A percentile compares a stretch with the other conserved stretches of the same genome.
Conservation (phyloP, 2,113 vertebrate genomes). For the Cephalophus harveyi region DNA sequence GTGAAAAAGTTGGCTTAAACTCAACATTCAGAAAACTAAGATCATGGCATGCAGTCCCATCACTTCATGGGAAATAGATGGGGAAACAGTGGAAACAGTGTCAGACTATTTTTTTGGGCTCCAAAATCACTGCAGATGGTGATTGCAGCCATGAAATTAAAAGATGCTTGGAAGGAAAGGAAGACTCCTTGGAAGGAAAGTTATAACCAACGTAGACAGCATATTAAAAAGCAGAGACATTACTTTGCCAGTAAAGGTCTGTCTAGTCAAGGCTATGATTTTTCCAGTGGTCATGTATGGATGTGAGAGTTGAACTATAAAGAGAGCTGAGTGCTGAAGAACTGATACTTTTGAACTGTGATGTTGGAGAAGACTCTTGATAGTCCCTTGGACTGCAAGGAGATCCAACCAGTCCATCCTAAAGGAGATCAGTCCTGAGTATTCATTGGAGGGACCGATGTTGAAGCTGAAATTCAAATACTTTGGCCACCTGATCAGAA, state of each 20-base stretch:
- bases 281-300: neutral
- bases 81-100: neutral
- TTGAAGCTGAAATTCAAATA: neutral
- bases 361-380: neutral
- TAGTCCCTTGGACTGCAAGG: neutral
- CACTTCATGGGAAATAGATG: neutral
- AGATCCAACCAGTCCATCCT: neutral
- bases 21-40: neutral
- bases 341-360: neutral
- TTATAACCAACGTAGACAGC: neutral
- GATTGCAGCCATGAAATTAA: neutral
- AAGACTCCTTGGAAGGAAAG: neutral
- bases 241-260: neutral
- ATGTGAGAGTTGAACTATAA: neutral
- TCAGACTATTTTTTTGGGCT: neutral
- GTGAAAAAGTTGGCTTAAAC: neutral
- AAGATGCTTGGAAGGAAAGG: neutral
- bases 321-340: neutral
- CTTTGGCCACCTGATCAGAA: fast-evolving
- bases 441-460: neutral
- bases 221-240: neutral
- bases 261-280: neutral
- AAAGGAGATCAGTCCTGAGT: neutral
- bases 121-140: neutral
- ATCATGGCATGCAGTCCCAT: neutral